These are phyloP conservation scores for Natator depressus DNA, from an alignment of 2,113 vertebrate species.

Conservation along the genomic window DNA sequence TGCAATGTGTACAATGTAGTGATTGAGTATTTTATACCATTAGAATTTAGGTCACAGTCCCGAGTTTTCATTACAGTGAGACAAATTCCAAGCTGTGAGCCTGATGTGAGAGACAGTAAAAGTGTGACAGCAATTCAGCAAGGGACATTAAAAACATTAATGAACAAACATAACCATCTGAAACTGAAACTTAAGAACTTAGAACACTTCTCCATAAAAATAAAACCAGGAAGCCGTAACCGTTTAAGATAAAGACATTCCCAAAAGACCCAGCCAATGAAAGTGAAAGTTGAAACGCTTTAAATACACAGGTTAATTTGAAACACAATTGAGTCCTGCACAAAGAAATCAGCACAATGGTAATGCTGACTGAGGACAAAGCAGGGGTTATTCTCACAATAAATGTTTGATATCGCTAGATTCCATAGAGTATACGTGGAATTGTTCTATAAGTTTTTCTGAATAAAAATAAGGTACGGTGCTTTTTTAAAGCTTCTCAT, in stretches of 20 bases:
- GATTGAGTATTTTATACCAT: neutral
- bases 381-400: neutral
- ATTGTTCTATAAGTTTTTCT: neutral
- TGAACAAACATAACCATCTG: constrained; percentile 45
- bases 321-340: neutral
- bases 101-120: constrained; percentile 35
- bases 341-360: neutral
- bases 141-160: constrained; percentile 61
- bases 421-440: neutral
- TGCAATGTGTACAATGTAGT: neutral
- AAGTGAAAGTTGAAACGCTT: constrained; percentile 10
- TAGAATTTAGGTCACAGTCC: constrained; percentile 39
- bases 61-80: constrained; percentile 31
- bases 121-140: constrained; percentile 7
- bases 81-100: constrained; percentile 50
- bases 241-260: constrained; percentile 38
- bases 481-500: neutral
- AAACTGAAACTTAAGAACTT: constrained; percentile 33
- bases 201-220: constrained; percentile 35
- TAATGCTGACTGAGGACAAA: neutral
- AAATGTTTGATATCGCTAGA: neutral
- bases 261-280: neutral
- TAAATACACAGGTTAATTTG: neutral
- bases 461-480: neutral
- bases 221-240: constrained; percentile 41